Evolutionary conservation across 2,797 vertebrate species (phyloP).

Genomic region (Sebastiscus albofasciatus): DNA sequence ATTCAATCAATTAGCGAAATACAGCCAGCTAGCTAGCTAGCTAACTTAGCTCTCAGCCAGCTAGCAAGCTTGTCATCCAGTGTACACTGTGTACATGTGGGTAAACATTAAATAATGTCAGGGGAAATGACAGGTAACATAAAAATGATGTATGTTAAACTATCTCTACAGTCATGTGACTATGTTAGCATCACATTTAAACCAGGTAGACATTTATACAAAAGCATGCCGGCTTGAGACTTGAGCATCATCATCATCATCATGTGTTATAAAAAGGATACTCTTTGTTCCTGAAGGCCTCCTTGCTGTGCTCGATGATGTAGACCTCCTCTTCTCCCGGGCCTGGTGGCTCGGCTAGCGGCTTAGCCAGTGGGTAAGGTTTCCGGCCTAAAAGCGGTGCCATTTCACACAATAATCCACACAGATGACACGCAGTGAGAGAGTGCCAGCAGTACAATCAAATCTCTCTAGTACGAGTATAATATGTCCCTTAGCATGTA

Average conservation of each 20-base stretch:
- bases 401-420: slow-evolving; percentile 78
- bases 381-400: slow-evolving; percentile 97
- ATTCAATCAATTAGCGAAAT: accelerated
- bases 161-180: not conserved
- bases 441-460: slow-evolving; percentile 16
- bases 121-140: slow-evolving; percentile 19
- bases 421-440: slow-evolving; percentile 41
- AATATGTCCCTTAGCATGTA: slow-evolving; percentile 63
- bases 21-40: not conserved
- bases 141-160: not conserved
- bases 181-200: not conserved
- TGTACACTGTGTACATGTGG: slow-evolving; percentile 40
- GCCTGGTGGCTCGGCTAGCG: slow-evolving; percentile 86
- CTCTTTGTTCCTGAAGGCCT: slow-evolving; percentile 98
- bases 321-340: slow-evolving; percentile 87
- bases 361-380: slow-evolving; percentile 93
- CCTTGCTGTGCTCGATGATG: slow-evolving; percentile 93
- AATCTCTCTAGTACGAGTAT: not conserved
- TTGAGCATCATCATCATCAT: slow-evolving; percentile 18
- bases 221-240: not conserved
- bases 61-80: slow-evolving; percentile 25
- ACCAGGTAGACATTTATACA: not conserved
- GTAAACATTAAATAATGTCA: not conserved
- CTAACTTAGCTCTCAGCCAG: slow-evolving; percentile 6
- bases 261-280: slow-evolving; percentile 84